Base-by-base conservation (phyloP, 2,113 vertebrate genomes). In the Choloepus hoffmanni region DNA sequence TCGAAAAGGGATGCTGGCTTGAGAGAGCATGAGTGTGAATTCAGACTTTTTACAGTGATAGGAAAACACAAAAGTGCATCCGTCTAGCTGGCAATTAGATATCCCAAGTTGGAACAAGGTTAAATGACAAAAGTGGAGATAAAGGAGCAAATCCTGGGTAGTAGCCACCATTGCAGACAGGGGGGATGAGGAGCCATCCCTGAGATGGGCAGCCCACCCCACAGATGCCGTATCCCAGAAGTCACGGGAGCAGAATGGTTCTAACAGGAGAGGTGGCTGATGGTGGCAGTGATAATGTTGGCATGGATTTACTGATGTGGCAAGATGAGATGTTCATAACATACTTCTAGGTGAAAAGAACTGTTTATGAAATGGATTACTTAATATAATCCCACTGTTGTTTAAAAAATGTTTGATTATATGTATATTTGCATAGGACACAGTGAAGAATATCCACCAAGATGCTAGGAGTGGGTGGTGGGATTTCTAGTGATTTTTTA, bases 391-490 rank as follows among this genome's bases (percentile, higher is more conserved):
- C 18, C 43, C 26, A 68, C 40, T 88, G 83, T 76, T 87, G 45
- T 76, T 96, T 76, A 65, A 83, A 45, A 94, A 73, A 73, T 21
- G 43, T 2, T 50, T 43, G 70, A 53, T 14, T 85, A 1, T 74
- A 4, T 43, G 53, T 89, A 50, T 67, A 18, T 72, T 72, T 78
- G 53, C 53, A 82, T 62, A 89, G 63, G 33, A 50, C 90, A n/a
- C 14, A 40, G 12, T 82, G 48, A 94, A 73, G 50, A 85, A 28
- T 97, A 60, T 53, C 40, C 50, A 90, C 48, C 72, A 90, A 94
- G 48, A 40, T 85, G 18, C 60, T 85, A 67, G 79, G n/a, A 65
- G 24, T 19, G 11, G 63, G 36, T 43, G 16, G 45, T 67, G 58
- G 58, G 55, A 43, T 86, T 67, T 68, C 65, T 45, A 78, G 58